These are phyloP conservation scores for Falco biarmicus DNA, from an alignment of 2,797 vertebrate species.

Conservation along the genomic window DNA sequence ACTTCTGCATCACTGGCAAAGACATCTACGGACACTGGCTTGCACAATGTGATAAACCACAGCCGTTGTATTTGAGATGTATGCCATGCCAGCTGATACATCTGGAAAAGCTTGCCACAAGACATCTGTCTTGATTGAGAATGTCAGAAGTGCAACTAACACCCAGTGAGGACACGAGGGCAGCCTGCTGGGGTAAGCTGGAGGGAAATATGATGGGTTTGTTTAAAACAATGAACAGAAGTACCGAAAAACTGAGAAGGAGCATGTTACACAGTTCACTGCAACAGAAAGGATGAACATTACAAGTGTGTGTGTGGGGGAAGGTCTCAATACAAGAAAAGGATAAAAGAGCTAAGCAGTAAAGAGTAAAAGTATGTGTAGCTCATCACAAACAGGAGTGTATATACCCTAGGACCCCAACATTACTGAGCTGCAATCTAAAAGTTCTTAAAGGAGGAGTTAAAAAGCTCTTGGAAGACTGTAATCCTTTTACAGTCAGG, in stretches of 20 bases:
- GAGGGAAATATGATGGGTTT: neutral
- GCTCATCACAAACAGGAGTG: neutral
- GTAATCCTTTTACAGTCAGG: neutral
- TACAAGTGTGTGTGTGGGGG: accelerated
- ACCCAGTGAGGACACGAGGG: neutral
- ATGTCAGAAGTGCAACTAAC: neutral
- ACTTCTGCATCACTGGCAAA: neutral
- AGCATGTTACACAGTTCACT: neutral
- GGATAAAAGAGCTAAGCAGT: neutral
- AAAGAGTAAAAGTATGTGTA: neutral
- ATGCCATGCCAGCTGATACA: neutral
- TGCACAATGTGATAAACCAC: neutral
- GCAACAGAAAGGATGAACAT: neutral
- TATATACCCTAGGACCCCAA: neutral
- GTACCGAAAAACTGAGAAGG: neutral
- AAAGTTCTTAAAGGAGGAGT: neutral
- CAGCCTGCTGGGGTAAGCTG: neutral
- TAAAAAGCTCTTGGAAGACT: neutral
- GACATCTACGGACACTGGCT: neutral
- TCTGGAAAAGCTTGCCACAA: neutral
- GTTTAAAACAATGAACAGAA: neutral
- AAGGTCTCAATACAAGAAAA: neutral
- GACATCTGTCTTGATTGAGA: neutral
- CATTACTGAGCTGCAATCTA: neutral
- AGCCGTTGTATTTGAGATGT: neutral